These are phyloP conservation scores for Dolomedes plantarius DNA, from an alignment of 2,888 invertebrate species.

Conservation along the genomic window DNA sequence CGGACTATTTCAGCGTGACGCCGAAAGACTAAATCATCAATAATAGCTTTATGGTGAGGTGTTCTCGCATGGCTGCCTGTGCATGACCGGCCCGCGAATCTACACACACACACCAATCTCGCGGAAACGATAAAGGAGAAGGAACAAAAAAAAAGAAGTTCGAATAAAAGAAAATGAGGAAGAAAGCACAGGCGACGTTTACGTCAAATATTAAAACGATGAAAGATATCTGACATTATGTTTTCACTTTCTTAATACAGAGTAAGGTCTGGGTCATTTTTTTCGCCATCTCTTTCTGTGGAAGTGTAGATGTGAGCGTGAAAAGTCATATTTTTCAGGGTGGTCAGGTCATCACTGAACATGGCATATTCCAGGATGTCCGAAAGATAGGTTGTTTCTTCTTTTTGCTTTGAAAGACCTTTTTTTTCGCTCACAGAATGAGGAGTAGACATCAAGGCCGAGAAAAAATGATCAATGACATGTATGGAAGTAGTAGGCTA, in stretches of 20 bases:
- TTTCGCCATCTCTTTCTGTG: not conserved
- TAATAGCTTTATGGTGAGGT: slow-evolving; percentile 52
- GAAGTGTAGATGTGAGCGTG: not conserved
- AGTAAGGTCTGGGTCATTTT: not conserved
- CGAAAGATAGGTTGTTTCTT: no score
- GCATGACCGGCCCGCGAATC: slow-evolving; percentile 24
- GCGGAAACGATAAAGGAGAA: slow-evolving; percentile 19
- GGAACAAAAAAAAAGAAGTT: not conserved
- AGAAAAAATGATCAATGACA: no score
- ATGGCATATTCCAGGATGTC: not conserved
- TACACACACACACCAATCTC: not conserved
- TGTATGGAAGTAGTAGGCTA: no score
- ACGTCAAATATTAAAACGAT: slow-evolving; percentile 37
- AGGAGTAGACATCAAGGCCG: no score
- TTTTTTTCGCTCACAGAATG: no score
- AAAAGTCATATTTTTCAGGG: slow-evolving; percentile 12
- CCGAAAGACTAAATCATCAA: slow-evolving; percentile 61
- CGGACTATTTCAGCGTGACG: slow-evolving; percentile 49
- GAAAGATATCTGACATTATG: slow-evolving; percentile 28
- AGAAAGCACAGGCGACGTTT: slow-evolving; percentile 18
- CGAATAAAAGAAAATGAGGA: slow-evolving; percentile 8
- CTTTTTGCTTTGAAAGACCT: no score
- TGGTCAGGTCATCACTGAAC: slow-evolving; percentile 1
- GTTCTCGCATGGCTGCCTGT: slow-evolving; percentile 34
- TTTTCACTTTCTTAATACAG: slow-evolving; percentile 14